Base-by-base conservation (phyloP, 2,888 invertebrate species). In the Scaptomyza tumidula region DNA sequence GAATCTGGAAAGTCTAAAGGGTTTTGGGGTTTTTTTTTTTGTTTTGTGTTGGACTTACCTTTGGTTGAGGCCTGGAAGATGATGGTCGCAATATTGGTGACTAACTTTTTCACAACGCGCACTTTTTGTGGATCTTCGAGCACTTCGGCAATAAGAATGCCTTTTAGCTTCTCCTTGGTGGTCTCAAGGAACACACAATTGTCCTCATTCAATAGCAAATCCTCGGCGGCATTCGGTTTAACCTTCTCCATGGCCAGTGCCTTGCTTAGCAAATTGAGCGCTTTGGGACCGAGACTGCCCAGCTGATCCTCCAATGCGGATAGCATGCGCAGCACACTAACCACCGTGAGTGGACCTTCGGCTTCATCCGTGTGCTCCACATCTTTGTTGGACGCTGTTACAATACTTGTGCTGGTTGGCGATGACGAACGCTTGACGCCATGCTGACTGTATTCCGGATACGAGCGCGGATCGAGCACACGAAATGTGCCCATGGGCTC, bases 101-200 rank as follows among this genome's bases (percentile, higher is more conserved):
- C 95, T 54, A 96, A 96, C 65, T 94, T 94, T 85, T 96, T 95
- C 61, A 95, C 95, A 43, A 97, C 95, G 67, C 94, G 93, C 63
- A 95, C 94, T 71, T 96, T 96, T 77, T 92, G 91, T 59, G 90
- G 78, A 70, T 93, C 91, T 7, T 91, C 91, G 71, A 94, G 93
- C 71, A 96, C 94, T 57, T 95, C 95, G 31, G 96, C 96, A 86
- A 96, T 94, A 64, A 95, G 91, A 56, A 96, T 95, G 49, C 96
- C 96, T 91, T 96, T 96, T 49, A 97, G 92, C 91, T 97, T 97
- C 91, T 97, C 97, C 82, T 97, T 97, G 0, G 96, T 95, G 0
- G 97, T 97, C 92, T 97, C 97, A 72, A 97, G 94, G 74, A 97
- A 93, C 0, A 96, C 96, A 79, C 95, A 94, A 57, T 95, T 95